Conservation (phyloP, 2,113 vertebrate species). For the Catharus minimus region DNA sequence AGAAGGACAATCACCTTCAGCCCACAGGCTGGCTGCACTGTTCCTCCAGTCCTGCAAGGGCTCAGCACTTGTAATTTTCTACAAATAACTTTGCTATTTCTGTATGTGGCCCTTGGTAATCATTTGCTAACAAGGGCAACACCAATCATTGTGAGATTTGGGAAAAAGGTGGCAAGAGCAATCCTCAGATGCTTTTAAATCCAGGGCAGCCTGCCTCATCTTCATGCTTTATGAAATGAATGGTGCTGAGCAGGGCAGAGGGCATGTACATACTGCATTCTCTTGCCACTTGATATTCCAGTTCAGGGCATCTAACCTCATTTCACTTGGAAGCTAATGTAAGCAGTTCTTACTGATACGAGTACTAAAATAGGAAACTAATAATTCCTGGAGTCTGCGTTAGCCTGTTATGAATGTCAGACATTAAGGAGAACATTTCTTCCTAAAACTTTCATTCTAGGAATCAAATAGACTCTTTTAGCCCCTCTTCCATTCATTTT, state of each 20-base stretch:
- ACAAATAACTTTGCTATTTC: constrained; percentile 19
- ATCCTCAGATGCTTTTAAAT: neutral
- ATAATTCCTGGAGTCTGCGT: constrained; percentile 39
- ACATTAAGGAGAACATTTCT: constrained; percentile 10
- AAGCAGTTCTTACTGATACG: constrained; percentile 25
- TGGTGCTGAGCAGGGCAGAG: neutral
- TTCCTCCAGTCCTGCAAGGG: neutral
- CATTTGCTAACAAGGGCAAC: neutral
- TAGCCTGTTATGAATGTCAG: constrained; percentile 23
- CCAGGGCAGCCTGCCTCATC: neutral
- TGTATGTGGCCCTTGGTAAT: neutral
- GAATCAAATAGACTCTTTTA: constrained; percentile 21
- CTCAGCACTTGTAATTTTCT: neutral
- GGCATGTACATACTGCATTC: neutral
- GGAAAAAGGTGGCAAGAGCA: neutral
- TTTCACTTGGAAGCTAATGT: constrained; percentile 48
- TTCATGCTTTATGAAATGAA: neutral
- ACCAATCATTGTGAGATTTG: neutral
- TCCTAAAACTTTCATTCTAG: constrained; percentile 16
- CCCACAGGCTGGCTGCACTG: neutral
- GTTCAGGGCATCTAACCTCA: constrained; percentile 14
- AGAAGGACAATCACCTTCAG: neutral
- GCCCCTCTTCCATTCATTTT: constrained; percentile 26
- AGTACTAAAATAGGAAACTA: constrained; percentile 54
- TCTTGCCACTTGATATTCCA: neutral